These are phyloP conservation scores for Botrylloides violaceus DNA, from an alignment of 23 tunicate species.

Conservation along the genomic window DNA sequence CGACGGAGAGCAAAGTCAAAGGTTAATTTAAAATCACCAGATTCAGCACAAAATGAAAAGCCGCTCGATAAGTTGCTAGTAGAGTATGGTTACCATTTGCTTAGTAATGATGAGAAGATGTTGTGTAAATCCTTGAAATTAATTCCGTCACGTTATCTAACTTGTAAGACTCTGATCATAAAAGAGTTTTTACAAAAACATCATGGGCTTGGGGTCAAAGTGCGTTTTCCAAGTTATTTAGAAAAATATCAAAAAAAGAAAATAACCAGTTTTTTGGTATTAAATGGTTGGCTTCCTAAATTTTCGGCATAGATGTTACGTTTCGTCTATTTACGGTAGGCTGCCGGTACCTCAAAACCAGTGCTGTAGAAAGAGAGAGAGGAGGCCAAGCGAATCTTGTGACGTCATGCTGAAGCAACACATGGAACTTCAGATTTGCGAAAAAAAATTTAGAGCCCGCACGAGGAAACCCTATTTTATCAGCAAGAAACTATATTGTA, in stretches of 20 bases:
- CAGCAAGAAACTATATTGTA: too few relatives aligned
- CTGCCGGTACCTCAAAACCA: too few relatives aligned
- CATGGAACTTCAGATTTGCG: too few relatives aligned
- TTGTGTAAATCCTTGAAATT: slow-evolving; percentile 49
- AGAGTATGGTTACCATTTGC: slow-evolving; percentile 34
- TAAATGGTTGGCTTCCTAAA: slow-evolving; percentile 47
- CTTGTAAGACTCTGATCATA: slow-evolving; percentile 62
- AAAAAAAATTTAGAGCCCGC: too few relatives aligned
- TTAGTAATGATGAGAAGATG: slow-evolving; percentile 38
- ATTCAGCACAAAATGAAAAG: slow-evolving; percentile 10
- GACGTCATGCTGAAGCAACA: too few relatives aligned
- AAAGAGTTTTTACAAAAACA: slow-evolving; percentile 30
- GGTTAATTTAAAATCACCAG: neutral
- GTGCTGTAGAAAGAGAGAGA: too few relatives aligned
- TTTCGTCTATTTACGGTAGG: too few relatives aligned
- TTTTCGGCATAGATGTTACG: neutral
- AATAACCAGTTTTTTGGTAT: slow-evolving; percentile 20
- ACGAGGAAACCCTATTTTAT: too few relatives aligned
- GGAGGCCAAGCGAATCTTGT: too few relatives aligned
- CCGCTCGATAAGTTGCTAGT: slow-evolving; percentile 4
- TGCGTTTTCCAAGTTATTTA: slow-evolving; percentile 18
- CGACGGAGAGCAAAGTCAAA: neutral
- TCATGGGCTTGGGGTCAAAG: slow-evolving; percentile 6
- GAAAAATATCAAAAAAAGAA: slow-evolving; percentile 44
- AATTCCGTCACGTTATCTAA: slow-evolving; percentile 47